A percentile compares a stretch with the other conserved stretches of the same genome.
Evolutionary conservation across 2,797 vertebrate genomes (phyloP).

Genomic region (Aeoliscus strigatus): DNA sequence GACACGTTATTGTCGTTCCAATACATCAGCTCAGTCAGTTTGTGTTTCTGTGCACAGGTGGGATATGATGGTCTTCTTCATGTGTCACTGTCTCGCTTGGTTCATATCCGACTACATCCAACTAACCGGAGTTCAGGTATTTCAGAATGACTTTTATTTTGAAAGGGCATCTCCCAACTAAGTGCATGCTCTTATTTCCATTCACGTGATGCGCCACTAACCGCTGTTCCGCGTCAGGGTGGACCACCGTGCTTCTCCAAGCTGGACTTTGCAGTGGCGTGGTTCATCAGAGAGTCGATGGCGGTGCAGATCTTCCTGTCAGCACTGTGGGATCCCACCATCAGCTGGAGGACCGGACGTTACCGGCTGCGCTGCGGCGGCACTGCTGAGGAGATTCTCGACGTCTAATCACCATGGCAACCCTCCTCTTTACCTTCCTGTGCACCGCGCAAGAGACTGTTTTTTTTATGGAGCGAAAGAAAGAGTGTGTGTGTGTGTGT

Average conservation of each 20-base stretch:
- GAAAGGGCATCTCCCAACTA: not conserved
- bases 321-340: slow-evolving; percentile 95
- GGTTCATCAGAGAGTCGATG: slow-evolving; percentile 99
- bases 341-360: slow-evolving; percentile 96
- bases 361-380: slow-evolving; percentile 94
- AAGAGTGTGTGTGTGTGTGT: slow-evolving; percentile 13
- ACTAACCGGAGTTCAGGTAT: slow-evolving; percentile 91
- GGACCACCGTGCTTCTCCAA: slow-evolving; percentile 90
- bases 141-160: too few species aligned
- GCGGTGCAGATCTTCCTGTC: slow-evolving; percentile 97
- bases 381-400: slow-evolving; percentile 94
- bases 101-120: slow-evolving; percentile 96
- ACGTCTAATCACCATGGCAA: slow-evolving; percentile 75
- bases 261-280: slow-evolving; percentile 95
- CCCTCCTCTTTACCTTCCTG: not conserved
- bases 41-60: slow-evolving; percentile 65
- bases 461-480: slow-evolving; percentile 23
- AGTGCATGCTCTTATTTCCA: too few species aligned
- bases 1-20: too few species aligned
- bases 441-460: slow-evolving; percentile 28
- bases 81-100: slow-evolving; percentile 98
- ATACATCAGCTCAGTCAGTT: too few species aligned
- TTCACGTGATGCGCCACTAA: too few species aligned
- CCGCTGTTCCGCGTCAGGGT: slow-evolving; percentile 68
- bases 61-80: slow-evolving; percentile 99